These are phyloP conservation scores for Eumacrocentrus americanus DNA, from an alignment of 2,888 invertebrate genomes.

Conservation along the genomic window DNA sequence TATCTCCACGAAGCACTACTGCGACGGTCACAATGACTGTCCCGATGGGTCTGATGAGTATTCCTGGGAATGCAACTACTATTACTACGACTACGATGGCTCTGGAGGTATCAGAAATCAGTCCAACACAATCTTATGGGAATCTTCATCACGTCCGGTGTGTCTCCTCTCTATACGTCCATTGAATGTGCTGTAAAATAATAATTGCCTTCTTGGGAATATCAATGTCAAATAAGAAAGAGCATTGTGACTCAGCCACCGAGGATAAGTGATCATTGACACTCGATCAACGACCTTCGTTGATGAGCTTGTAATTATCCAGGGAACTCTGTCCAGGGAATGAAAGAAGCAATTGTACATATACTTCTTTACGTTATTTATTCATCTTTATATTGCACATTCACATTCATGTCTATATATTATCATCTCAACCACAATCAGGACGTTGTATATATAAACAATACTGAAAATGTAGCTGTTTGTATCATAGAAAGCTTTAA, in stretches of 20 bases:
- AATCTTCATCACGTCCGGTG: slow-evolving; percentile 14
- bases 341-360: slow-evolving; percentile 1
- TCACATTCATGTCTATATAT: slow-evolving; percentile 8
- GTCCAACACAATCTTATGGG: slow-evolving; percentile 25
- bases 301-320: slow-evolving; percentile 2
- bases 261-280: too few species aligned
- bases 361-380: slow-evolving; percentile 9
- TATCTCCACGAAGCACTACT: slow-evolving; percentile 62
- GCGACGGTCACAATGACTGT: slow-evolving; percentile 68
- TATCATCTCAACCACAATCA: slow-evolving; percentile 1
- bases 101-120: slow-evolving; percentile 34
- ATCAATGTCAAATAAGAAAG: neutral
- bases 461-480: slow-evolving; percentile 42
- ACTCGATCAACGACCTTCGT: neutral
- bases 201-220: slow-evolving; percentile 26
- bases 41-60: slow-evolving; percentile 68
- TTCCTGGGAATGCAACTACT: slow-evolving; percentile 31
- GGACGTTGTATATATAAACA: slow-evolving; percentile 36
- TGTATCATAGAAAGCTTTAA: too few species aligned
- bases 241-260: neutral
- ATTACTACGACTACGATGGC: too few species aligned
- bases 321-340: neutral
- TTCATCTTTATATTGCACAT: neutral
- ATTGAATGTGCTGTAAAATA: slow-evolving; percentile 32
- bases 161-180: neutral